phyloP scores from a whole-genome alignment of 2,113 vertebrate genomes.

The Dasyurus viverrinus region DNA sequence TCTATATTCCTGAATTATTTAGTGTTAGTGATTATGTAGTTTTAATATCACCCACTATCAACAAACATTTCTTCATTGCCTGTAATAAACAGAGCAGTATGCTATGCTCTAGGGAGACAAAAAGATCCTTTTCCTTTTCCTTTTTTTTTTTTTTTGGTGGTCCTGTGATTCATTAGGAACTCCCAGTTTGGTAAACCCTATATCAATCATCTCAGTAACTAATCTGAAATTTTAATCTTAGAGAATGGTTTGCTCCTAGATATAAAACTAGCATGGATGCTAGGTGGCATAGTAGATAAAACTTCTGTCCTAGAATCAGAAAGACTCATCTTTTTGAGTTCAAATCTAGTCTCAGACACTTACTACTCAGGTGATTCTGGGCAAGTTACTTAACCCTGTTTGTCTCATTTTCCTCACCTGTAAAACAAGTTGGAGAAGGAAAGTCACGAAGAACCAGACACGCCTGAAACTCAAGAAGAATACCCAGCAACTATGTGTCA shows the following conservation, averaged over 20 bases:
- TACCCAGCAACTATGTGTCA: neutral
- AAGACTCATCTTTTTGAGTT: neutral
- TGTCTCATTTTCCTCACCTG: neutral
- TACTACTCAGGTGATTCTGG: neutral
- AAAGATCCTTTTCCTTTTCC: neutral
- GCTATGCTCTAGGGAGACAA: neutral
- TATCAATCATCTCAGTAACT: neutral
- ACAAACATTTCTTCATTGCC: neutral
- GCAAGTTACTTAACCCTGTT: neutral
- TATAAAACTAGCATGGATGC: neutral
- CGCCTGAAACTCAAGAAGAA: neutral
- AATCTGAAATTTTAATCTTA: neutral
- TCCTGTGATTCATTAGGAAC: neutral
- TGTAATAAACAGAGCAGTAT: neutral
- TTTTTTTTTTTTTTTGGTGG: neutral
- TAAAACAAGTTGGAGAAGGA: no score
- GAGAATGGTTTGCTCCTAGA: neutral
- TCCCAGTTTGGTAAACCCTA: neutral
- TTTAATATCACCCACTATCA: neutral
- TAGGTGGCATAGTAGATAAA: neutral
- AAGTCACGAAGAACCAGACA: neutral
- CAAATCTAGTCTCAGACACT: neutral
- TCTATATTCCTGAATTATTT: neutral
- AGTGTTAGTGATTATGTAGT: neutral
- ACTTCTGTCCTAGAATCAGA: neutral